Percentiles rank a stretch among this genome's conserved stretches.
phyloP scores from a whole-genome alignment of 2,888 invertebrate species.

The Bugula neritina region DNA sequence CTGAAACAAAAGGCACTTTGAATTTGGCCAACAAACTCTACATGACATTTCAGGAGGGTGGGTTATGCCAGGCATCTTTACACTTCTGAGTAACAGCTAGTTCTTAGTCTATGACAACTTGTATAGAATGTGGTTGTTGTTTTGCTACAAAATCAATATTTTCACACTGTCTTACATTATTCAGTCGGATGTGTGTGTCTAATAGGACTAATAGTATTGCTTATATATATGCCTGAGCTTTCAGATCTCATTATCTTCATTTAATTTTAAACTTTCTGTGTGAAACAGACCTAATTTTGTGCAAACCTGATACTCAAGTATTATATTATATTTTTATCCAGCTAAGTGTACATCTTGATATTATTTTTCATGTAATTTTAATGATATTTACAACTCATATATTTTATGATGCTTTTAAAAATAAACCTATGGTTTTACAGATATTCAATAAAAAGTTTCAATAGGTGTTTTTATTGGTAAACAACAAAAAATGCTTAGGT shows the following conservation, averaged over 20 bases:
- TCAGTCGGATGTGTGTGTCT: background rate
- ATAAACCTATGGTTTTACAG: too few species aligned
- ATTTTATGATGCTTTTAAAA: too few species aligned
- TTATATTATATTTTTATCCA: background rate
- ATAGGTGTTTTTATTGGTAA: too few species aligned
- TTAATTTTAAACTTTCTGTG: too few species aligned
- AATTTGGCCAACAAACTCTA: background rate
- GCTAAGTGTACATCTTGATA: background rate
- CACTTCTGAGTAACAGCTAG: too few species aligned
- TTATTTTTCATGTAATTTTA: conserved; percentile 54
- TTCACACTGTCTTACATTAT: background rate
- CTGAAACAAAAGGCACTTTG: background rate
- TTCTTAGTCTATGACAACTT: background rate
- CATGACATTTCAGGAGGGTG: background rate
- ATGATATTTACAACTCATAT: too few species aligned
- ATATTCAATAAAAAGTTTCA: too few species aligned
- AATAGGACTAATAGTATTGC: too few species aligned
- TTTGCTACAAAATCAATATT: background rate
- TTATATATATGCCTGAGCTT: too few species aligned
- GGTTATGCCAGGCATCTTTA: background rate
- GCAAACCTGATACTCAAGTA: background rate
- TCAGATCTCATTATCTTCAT: too few species aligned
- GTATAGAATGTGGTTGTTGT: background rate
- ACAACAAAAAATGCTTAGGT: too few species aligned
- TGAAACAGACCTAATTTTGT: background rate